Conservation (phyloP, 2,888 invertebrate species). For the Galeruca laticollis region DNA sequence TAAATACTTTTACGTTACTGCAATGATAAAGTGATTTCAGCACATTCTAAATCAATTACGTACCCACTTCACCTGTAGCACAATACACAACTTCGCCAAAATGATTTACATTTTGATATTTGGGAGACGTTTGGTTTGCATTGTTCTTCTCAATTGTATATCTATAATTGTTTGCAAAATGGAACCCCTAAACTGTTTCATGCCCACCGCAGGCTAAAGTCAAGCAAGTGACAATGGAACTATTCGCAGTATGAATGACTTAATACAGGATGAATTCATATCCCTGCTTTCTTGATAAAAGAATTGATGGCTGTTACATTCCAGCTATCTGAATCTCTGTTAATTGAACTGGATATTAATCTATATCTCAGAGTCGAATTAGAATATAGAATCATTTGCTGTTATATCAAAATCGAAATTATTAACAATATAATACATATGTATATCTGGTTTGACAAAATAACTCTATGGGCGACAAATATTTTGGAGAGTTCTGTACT, state of each 20-base stretch:
- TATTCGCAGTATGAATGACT: conserved; percentile 30
- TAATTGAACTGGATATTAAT: conserved; percentile 25
- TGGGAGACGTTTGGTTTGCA: background rate
- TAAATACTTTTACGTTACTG: no score
- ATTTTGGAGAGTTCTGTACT: no score
- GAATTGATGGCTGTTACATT: conserved; percentile 21
- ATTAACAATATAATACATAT: no score
- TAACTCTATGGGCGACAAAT: no score
- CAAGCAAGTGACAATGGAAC: conserved; percentile 15
- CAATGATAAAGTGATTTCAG: background rate
- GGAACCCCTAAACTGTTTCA: background rate
- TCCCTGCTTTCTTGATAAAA: conserved; percentile 21
- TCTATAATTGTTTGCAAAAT: conserved; percentile 3
- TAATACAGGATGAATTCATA: conserved; percentile 30
- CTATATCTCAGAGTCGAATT: background rate
- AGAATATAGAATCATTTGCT: no score
- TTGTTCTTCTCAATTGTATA: conserved; percentile 2
- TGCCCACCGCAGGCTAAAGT: background rate
- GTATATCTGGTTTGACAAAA: no score
- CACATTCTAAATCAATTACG: background rate
- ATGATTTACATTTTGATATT: conserved; percentile 4
- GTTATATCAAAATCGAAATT: no score
- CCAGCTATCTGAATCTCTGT: conserved; percentile 24
- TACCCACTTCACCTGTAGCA: background rate
- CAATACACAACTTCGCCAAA: background rate